Conservation (phyloP, 2,113 vertebrate genomes). For the Atherinomorus stipes region DNA sequence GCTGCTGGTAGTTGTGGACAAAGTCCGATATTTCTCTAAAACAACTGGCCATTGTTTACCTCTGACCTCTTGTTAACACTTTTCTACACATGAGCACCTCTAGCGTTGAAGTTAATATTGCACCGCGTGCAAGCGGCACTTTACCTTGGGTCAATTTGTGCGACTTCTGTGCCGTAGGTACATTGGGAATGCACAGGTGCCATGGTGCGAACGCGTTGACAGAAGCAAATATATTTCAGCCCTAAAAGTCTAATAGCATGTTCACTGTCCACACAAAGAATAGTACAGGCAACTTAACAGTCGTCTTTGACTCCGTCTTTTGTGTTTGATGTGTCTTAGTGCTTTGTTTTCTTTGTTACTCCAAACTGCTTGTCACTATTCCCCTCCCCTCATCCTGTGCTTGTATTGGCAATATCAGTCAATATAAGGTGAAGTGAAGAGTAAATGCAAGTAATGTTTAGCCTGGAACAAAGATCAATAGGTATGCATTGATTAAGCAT, state of each 20-base stretch:
- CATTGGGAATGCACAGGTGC: too few relatives aligned
- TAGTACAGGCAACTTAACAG: background rate
- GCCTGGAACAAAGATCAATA: conserved; percentile 46
- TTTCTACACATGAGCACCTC: too few relatives aligned
- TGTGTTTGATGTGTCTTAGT: conserved; percentile 1
- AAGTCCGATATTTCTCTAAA: too few relatives aligned
- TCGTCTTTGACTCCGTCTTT: background rate
- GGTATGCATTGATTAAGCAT: conserved; percentile 68
- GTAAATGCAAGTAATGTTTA: conserved; percentile 66
- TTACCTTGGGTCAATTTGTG: too few relatives aligned
- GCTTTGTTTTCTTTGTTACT: conserved; percentile 4
- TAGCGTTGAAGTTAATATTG: too few relatives aligned
- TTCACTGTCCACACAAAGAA: background rate
- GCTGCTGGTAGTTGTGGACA: too few relatives aligned
- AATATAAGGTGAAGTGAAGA: conserved; percentile 33
- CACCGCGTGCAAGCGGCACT: too few relatives aligned
- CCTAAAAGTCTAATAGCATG: background rate
- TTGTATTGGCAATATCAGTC: conserved; percentile 46
- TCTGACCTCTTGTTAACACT: too few relatives aligned
- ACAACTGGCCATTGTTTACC: too few relatives aligned
- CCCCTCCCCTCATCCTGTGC: conserved; percentile 2
- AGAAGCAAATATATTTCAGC: too few relatives aligned
- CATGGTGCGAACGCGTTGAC: too few relatives aligned
- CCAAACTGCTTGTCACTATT: conserved; percentile 1
- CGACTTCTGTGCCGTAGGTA: too few relatives aligned